Percentiles rank a stretch among this genome's conserved stretches.
Evolutionary conservation across 2,113 vertebrate species (phyloP).

Genomic region (Callipepla squamata): DNA sequence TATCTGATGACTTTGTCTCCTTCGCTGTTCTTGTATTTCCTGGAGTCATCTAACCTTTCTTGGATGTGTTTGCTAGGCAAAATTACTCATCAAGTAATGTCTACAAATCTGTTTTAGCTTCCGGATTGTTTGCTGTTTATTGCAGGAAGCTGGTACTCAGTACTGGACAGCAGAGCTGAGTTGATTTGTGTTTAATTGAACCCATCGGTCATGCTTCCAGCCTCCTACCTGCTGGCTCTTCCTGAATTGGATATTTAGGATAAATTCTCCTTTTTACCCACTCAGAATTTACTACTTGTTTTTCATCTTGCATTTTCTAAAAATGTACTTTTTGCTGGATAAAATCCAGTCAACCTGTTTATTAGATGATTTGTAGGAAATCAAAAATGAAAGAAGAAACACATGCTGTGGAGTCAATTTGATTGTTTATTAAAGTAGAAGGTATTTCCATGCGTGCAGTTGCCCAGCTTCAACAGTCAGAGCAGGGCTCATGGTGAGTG

Average conservation of each 20-base stretch:
- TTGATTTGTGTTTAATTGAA: slow-evolving; percentile 46
- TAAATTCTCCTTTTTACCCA: slow-evolving; percentile 1
- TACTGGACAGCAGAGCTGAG: slow-evolving; percentile 16
- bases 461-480: background rate
- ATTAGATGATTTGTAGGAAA: background rate
- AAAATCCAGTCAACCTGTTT: background rate
- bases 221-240: background rate
- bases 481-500: background rate
- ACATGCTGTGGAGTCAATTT: background rate
- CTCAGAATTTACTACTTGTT: background rate
- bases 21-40: slow-evolving; percentile 29
- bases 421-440: background rate
- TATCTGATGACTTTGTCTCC: slow-evolving; percentile 31
- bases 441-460: background rate
- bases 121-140: slow-evolving; percentile 3
- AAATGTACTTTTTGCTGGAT: background rate
- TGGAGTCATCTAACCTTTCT: slow-evolving; percentile 33
- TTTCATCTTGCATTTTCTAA: background rate
- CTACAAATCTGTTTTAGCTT: background rate
- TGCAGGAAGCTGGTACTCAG: slow-evolving; percentile 9
- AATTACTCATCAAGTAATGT: slow-evolving; percentile 26
- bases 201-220: background rate
- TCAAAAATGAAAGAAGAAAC: background rate
- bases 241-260: background rate
- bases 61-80: slow-evolving; percentile 10